Base-by-base conservation (phyloP, 2,888 invertebrate species). In the Petrolisthes manimaculis region DNA sequence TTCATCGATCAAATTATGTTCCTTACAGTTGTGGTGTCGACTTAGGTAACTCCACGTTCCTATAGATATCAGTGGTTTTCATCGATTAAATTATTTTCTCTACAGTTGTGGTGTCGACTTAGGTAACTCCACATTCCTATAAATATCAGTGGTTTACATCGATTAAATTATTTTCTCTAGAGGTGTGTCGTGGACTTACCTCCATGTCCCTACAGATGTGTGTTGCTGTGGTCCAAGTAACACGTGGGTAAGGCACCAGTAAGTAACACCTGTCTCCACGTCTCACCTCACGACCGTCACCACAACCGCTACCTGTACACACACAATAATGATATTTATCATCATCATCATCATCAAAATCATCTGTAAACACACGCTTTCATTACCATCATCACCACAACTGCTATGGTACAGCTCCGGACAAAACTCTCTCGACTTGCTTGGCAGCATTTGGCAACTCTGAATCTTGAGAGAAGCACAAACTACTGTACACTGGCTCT, bases 201-300 rank as follows among this genome's bases (percentile, higher is more conserved):
- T 95, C 95, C 89, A 96, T 94, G 12, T 96, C 96, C 91, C 94
- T 94, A 92, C 96, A 96, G 6, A 96, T 95, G 92, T 95, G 94
- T 91, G 94, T 94, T 1, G 95, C 95, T 5, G 95, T 95, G 89
- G 93, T 93, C 96, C 96, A 96, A 6, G 96, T 95, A 0, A 96
- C 96, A 92, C 95, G 95, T 4, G 96, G 96, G 92, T 96, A 96
- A 55, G 96, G 95, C 71, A 96, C 95, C 93, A 96, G 95, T 12
- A 96, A 94, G 93, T 96, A 96, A 93, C 96, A 96, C 90, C 95
- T 95, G 79, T 95, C 95, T 92, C 95, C 95, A 94, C 95, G 96
- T 90, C 95, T 94, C 69, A 95, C 95, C 90, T 96, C 95, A 89
- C 95, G 95, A 91, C 95, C 95, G 92, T 96, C 96, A 91, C 95